Percentiles rank a stretch among this genome's conserved stretches.
These are phyloP conservation scores for Cyprinodon variegatus DNA, from an alignment of 2,113 vertebrate genomes.

Conservation along the genomic window DNA sequence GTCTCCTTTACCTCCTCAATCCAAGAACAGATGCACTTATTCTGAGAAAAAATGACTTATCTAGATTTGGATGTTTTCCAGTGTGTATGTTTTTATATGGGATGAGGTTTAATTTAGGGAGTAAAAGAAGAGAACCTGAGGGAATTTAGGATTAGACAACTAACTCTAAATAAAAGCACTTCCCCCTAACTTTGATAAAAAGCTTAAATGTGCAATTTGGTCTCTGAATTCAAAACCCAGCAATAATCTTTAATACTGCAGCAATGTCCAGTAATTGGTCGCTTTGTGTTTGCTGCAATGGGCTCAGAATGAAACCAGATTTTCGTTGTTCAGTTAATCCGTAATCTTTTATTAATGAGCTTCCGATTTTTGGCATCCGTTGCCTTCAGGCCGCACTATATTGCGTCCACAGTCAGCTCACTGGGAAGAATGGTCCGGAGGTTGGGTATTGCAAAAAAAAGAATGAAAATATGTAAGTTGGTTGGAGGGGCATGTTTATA, in stretches of 20 bases:
- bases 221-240: neutral
- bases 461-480: constrained; percentile 32
- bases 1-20: too few species aligned
- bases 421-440: constrained; percentile 8
- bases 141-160: neutral
- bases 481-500: constrained; percentile 22
- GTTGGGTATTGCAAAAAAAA: constrained; percentile 24
- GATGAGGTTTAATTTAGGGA: neutral
- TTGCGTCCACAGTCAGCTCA: constrained; percentile 22
- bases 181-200: neutral
- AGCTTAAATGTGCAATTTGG: constrained; percentile 6
- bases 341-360: constrained; percentile 56
- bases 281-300: constrained; percentile 29
- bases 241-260: constrained; percentile 15
- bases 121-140: constrained; percentile 12
- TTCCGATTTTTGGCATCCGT: constrained; percentile 45
- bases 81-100: too few species aligned
- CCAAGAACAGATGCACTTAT: too few species aligned
- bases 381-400: constrained; percentile 22
- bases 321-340: constrained; percentile 29
- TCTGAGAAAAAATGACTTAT: too few species aligned
- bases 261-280: constrained; percentile 44
- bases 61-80: too few species aligned
- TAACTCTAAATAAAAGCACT: neutral
- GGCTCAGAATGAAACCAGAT: constrained; percentile 12